phyloP scores from a whole-genome alignment of 2,113 vertebrate genomes.

The Chamaea fasciata region DNA sequence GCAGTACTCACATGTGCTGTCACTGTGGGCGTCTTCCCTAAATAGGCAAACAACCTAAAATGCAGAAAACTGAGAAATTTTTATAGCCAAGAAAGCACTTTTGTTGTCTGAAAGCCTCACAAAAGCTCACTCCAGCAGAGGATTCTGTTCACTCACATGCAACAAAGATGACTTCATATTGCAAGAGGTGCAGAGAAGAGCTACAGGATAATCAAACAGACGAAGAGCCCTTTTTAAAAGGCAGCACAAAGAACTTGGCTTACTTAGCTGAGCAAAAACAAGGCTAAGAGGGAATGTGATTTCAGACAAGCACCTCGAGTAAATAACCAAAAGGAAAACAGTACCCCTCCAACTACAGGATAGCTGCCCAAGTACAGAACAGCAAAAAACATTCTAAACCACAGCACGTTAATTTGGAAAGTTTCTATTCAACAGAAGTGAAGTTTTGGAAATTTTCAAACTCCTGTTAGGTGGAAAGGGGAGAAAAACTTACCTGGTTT shows the following conservation, averaged over 20 bases:
- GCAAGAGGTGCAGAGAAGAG: background rate
- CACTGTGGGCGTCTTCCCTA: background rate
- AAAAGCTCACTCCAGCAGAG: background rate
- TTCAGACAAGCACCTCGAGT: background rate
- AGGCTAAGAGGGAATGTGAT: background rate
- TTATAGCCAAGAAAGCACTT: background rate
- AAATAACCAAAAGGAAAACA: background rate
- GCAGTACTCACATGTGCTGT: background rate
- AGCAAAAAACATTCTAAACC: background rate
- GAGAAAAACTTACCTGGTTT: background rate
- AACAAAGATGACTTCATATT: background rate
- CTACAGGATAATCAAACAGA: background rate
- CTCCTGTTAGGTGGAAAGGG: background rate
- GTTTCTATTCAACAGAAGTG: background rate
- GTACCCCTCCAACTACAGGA: background rate
- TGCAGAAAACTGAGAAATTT: background rate
- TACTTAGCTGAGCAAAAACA: background rate
- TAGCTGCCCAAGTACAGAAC: background rate
- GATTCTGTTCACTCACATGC: background rate
- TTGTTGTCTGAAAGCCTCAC: background rate
- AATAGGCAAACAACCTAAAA: background rate
- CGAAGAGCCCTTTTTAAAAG: background rate
- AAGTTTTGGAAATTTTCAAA: background rate
- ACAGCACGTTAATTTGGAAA: background rate
- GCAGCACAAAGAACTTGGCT: background rate